phyloP scores from a whole-genome alignment of 2,888 invertebrate genomes.

The Phaonia tiefii region DNA sequence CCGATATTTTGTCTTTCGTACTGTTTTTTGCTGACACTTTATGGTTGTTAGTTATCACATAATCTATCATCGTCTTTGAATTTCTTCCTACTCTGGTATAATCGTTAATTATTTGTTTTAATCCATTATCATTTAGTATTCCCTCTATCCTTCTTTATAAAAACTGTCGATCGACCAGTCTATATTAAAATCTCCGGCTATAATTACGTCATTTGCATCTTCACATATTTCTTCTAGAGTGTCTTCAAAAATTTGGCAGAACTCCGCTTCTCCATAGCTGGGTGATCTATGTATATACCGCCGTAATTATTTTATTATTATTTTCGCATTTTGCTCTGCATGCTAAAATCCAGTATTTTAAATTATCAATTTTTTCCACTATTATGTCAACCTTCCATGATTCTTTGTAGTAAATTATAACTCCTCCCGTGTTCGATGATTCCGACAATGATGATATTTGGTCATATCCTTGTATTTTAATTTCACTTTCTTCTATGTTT shows the following conservation, averaged over 20 bases:
- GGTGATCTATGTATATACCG: conserved; percentile 1
- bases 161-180: not conserved
- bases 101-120: not conserved
- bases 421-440: not conserved
- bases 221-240: not conserved
- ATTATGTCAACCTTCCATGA: not conserved
- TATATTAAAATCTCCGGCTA: conserved; percentile 27
- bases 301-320: not conserved
- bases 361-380: not conserved
- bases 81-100: conserved; percentile 1
- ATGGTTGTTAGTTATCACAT: not conserved
- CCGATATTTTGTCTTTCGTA: conserved; percentile 14
- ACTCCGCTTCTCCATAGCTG: not conserved
- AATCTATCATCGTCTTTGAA: not conserved
- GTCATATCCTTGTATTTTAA: conserved; percentile 9
- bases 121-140: conserved; percentile 1
- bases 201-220: not conserved
- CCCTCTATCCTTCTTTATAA: not conserved
- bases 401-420: not conserved
- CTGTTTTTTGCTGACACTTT: not conserved
- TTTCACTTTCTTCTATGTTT: not conserved
- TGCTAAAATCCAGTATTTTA: conserved; percentile 10
- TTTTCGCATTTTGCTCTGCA: not conserved
- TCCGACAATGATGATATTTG: not conserved
- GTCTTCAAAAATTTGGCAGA: not conserved